These are phyloP conservation scores for Gonatopus flavifemur DNA, from an alignment of 1,140 invertebrate species.

Conservation along the genomic window DNA sequence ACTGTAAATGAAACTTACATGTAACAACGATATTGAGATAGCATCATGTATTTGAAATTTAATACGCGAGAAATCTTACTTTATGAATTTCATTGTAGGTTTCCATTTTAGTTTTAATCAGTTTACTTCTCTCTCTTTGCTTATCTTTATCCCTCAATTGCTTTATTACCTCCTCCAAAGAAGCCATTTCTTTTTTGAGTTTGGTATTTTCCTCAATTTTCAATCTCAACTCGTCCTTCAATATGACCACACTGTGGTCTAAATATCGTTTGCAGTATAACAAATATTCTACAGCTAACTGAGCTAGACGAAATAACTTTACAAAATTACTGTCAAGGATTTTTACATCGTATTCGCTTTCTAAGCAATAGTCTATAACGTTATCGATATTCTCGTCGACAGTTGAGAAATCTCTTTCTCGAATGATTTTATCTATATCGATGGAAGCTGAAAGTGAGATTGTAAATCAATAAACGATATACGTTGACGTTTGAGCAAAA, in stretches of 20 bases:
- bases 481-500: not conserved
- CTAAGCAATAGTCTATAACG: slow-evolving; percentile 64
- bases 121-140: slow-evolving; percentile 39
- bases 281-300: slow-evolving; percentile 71
- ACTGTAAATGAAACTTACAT: slow-evolving; percentile 36
- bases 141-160: slow-evolving; percentile 34
- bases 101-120: slow-evolving; percentile 37
- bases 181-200: slow-evolving; percentile 33
- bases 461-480: not conserved
- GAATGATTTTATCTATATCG: slow-evolving; percentile 65
- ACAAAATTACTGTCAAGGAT: slow-evolving; percentile 69
- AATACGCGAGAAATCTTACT: slow-evolving; percentile 28
- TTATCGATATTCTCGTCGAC: slow-evolving; percentile 67
- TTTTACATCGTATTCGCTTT: slow-evolving; percentile 64
- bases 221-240: slow-evolving; percentile 63
- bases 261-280: slow-evolving; percentile 71
- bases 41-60: slow-evolving; percentile 10
- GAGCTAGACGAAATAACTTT: slow-evolving; percentile 68
- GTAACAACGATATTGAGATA: not conserved
- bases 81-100: slow-evolving; percentile 51
- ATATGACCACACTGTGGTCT: slow-evolving; percentile 65
- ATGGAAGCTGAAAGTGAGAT: slow-evolving; percentile 60
- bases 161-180: slow-evolving; percentile 33
- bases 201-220: slow-evolving; percentile 58
- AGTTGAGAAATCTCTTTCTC: slow-evolving; percentile 65